These are phyloP conservation scores for Cladopsammia gracilis DNA, from an alignment of 64 coral and sea anemone genomes.

Conservation along the genomic window DNA sequence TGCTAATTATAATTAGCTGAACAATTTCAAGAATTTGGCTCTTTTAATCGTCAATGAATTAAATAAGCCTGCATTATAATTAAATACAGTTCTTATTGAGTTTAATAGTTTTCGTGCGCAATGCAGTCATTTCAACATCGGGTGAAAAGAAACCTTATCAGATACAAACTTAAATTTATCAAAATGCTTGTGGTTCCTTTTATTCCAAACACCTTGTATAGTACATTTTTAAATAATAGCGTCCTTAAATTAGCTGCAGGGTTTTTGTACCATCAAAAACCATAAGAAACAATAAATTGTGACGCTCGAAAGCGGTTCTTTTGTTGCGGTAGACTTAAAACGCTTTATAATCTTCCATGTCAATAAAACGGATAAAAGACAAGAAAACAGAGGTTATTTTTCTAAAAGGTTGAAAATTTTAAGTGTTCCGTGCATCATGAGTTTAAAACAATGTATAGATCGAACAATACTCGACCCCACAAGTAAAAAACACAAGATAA, in stretches of 20 bases:
- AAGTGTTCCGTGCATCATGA: neutral
- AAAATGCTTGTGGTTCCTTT: neutral
- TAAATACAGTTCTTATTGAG: too few relatives aligned
- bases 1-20: neutral
- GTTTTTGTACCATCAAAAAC: slow-evolving; percentile 11
- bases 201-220: neutral
- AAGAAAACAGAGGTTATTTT: neutral
- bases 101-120: too few relatives aligned
- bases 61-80: neutral
- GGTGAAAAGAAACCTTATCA: neutral
- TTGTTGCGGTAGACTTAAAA: neutral
- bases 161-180: neutral
- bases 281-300: neutral
- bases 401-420: neutral
- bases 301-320: neutral
- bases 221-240: neutral
- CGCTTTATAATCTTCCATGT: neutral
- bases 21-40: slow-evolving; percentile 18
- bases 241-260: neutral
- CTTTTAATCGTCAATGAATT: neutral
- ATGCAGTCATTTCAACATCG: too few relatives aligned
- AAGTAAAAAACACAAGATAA: neutral
- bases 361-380: neutral
- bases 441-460: neutral
- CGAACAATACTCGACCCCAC: neutral